A percentile compares a stretch with the other conserved stretches of the same genome.
Conservation (phyloP, 1,140 invertebrate genomes). For the Cyrtorhinus lividipennis region DNA sequence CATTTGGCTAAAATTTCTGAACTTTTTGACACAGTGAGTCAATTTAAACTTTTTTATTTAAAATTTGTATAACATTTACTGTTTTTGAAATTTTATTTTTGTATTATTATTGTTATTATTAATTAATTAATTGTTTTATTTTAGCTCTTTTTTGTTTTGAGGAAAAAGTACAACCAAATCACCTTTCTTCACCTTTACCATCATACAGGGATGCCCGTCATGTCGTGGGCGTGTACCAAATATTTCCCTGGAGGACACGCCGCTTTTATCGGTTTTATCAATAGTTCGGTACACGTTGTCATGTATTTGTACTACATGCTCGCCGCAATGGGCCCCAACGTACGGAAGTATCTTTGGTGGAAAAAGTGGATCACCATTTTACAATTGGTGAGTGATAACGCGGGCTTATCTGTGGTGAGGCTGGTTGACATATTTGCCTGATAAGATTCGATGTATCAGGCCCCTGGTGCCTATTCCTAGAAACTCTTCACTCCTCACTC, state of each 20-base stretch:
- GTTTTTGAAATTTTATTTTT: not conserved
- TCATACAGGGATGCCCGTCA: conserved; percentile 69
- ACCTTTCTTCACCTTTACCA: conserved; percentile 84
- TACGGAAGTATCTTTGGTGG: conserved; percentile 30
- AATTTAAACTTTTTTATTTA: too few relatives aligned
- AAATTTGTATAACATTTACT: not conserved
- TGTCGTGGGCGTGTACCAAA: conserved; percentile 53
- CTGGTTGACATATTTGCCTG: too few relatives aligned
- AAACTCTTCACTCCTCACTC: not conserved
- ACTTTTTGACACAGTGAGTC: conserved; percentile 64
- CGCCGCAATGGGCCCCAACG: conserved; percentile 27
- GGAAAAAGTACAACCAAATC: conserved; percentile 73
- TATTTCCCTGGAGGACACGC: conserved; percentile 28
- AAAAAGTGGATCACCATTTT: conserved; percentile 29
- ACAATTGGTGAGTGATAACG: conserved; percentile 28
- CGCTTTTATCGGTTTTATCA: conserved; percentile 40
- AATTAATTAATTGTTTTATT: conserved; percentile 7
- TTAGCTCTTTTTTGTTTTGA: conserved; percentile 63
- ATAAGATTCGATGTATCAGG: too few relatives aligned
- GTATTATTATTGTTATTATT: not conserved
- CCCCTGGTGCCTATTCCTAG: too few relatives aligned
- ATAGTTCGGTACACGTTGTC: conserved; percentile 41
- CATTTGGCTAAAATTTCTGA: conserved; percentile 84
- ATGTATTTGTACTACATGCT: conserved; percentile 32
- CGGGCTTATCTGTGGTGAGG: too few relatives aligned